Base-by-base conservation (phyloP, 1,140 invertebrate species). In the Dufourea novaeangliae region DNA sequence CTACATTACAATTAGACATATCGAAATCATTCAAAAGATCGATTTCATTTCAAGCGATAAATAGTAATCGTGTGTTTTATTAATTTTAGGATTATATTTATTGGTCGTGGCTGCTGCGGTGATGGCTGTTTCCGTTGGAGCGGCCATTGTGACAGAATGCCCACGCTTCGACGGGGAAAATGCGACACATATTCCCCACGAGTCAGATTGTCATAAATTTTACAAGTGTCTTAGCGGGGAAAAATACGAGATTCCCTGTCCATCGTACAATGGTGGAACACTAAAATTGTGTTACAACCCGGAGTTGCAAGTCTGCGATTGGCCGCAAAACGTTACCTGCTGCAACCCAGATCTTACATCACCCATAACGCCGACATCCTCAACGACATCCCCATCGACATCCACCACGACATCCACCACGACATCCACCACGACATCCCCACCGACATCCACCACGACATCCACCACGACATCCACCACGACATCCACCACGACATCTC, bases 221-320 rank as follows among this genome's bases (percentile, higher is more conserved):
- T 71, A 27, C 29, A 0, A 7, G 3, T 71, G 56, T 8, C 0
- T 2, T 0, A 1, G 34, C 6, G 32, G 32, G 17, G 0, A 0
- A 7, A 5, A 20, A 6, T 1, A 12, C 1, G 12, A 4, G 39
- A 10, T 41, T 1, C 1, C 5, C 7, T 41, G 39, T 10, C 39
- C 39, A 12, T 5, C 34, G 3, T 4, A 41, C 1, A 41, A 41
- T 10, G 17, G 17, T 10, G 2, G 1, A 5, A 88, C 87, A n/a
- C 41, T 78, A 5, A 87, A 81, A 20, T 71, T 92, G 17, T 86
- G 92, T 64, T 93, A 91, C 64, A 91, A 92, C 80, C 82, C 86
- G 11, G 14, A 20, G 22, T 39, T 87, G n/a, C 75, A 89, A 67
- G 80, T 87, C 14, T 93, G 92, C 62, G 91, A 92, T 77, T 92